Conservation (phyloP, 1,140 invertebrate genomes). For the Ylistrum balloti region DNA sequence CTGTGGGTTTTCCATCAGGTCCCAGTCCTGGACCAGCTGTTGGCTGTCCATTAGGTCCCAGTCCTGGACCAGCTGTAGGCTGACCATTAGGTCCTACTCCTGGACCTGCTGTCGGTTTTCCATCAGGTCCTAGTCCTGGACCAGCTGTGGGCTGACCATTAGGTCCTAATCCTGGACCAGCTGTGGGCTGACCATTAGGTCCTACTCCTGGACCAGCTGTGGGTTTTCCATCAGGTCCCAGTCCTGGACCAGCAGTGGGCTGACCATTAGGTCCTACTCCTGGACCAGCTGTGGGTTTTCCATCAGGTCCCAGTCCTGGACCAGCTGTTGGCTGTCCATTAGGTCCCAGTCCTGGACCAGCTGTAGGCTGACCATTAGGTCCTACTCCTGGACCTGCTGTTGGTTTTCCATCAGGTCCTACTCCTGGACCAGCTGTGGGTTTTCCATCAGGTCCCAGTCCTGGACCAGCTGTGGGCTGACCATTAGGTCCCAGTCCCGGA, state of each 20-base stretch:
- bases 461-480: constrained; percentile 55
- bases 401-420: constrained; percentile 72
- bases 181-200: constrained; percentile 41
- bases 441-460: not conserved
- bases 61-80: constrained; percentile 56
- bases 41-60: constrained; percentile 44
- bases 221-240: constrained; percentile 5
- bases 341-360: constrained; percentile 4
- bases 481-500: constrained; percentile 15
- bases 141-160: constrained; percentile 51
- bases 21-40: constrained; percentile 50
- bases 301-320: not conserved
- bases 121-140: constrained; percentile 43
- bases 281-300: constrained; percentile 51
- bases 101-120: constrained; percentile 49
- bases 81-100: not conserved
- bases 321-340: constrained; percentile 14
- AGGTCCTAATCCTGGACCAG: constrained; percentile 10
- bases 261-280: not conserved
- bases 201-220: constrained; percentile 48
- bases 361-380: constrained; percentile 59
- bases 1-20: constrained; percentile 63
- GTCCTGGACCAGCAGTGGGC: constrained; percentile 30
- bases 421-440: constrained; percentile 56
- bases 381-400: constrained; percentile 69